phyloP scores from a whole-genome alignment of 35 echinoderm and acorn worm species.

The Anneissia japonica region DNA sequence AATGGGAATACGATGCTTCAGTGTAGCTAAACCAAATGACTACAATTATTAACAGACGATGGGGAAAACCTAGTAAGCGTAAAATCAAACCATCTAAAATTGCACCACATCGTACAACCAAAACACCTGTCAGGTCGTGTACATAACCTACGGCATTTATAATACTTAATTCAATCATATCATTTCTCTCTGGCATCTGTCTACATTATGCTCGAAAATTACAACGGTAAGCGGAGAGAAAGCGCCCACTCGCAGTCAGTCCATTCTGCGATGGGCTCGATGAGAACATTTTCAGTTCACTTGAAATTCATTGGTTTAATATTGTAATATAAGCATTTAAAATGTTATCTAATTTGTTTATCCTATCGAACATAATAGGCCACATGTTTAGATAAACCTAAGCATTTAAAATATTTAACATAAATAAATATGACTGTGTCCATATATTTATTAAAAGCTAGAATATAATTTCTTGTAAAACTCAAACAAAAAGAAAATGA shows the following conservation, averaged over 20 bases:
- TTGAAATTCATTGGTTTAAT: not conserved
- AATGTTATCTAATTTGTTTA: too few species aligned
- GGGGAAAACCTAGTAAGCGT: too few species aligned
- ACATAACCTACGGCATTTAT: not conserved
- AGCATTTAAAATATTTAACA: too few species aligned
- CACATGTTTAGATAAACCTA: too few species aligned
- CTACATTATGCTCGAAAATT: not conserved
- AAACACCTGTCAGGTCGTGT: not conserved
- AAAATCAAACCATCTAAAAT: too few species aligned
- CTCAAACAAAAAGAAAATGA: not conserved
- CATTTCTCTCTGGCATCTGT: not conserved
- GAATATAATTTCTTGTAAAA: not conserved
- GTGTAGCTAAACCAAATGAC: too few species aligned
- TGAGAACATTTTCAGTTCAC: not conserved
- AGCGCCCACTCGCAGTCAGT: not conserved
- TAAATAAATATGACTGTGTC: not conserved
- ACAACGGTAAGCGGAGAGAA: not conserved
- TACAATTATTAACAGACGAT: too few species aligned
- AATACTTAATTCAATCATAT: not conserved
- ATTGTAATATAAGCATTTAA: not conserved
- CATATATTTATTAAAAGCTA: not conserved
- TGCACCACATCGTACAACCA: too few species aligned
- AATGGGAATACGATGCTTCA: too few species aligned
- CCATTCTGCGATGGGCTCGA: too few species aligned
- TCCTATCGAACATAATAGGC: too few species aligned